These are phyloP conservation scores for Agrotis exclamationis DNA, from an alignment of 2,888 invertebrate genomes.

Conservation along the genomic window DNA sequence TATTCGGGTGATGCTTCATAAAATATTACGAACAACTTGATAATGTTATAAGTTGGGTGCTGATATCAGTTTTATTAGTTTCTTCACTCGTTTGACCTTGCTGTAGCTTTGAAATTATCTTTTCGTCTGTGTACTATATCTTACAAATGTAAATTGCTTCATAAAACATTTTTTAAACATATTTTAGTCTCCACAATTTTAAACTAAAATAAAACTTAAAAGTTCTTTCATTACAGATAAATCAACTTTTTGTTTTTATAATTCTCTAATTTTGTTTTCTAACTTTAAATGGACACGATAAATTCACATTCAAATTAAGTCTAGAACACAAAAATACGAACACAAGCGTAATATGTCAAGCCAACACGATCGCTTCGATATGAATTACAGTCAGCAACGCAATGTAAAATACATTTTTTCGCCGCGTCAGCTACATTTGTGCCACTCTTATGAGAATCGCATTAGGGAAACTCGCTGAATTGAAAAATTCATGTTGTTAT, in stretches of 20 bases:
- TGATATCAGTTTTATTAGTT: conserved; percentile 35
- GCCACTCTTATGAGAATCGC: conserved; percentile 61
- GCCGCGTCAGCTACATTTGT: conserved; percentile 63
- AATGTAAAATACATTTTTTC: conserved; percentile 64
- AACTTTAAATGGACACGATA: background rate
- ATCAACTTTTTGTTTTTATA: background rate
- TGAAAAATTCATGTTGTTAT: conserved; percentile 56
- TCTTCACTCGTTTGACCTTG: conserved; percentile 6
- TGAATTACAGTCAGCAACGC: conserved; percentile 51
- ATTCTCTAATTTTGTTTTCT: conserved; percentile 1
- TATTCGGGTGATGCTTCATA: conserved; percentile 41
- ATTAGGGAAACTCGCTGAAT: conserved; percentile 56
- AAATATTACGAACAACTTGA: conserved; percentile 31
- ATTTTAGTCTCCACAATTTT: too few species aligned
- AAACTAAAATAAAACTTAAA: background rate
- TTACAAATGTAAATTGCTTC: too few species aligned
- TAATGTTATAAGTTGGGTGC: conserved; percentile 35
- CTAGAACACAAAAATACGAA: conserved; percentile 40
- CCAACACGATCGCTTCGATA: conserved; percentile 40
- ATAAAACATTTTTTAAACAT: background rate
- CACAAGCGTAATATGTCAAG: conserved; percentile 45
- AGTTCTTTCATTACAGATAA: background rate
- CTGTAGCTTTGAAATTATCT: background rate
- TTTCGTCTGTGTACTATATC: background rate
- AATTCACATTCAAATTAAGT: conserved; percentile 36